Evolutionary conservation across 1,140 invertebrate genomes (phyloP), one percentile per base, ranked within the genome.

Genomic region (Druon quercuslanigerum): DNA sequence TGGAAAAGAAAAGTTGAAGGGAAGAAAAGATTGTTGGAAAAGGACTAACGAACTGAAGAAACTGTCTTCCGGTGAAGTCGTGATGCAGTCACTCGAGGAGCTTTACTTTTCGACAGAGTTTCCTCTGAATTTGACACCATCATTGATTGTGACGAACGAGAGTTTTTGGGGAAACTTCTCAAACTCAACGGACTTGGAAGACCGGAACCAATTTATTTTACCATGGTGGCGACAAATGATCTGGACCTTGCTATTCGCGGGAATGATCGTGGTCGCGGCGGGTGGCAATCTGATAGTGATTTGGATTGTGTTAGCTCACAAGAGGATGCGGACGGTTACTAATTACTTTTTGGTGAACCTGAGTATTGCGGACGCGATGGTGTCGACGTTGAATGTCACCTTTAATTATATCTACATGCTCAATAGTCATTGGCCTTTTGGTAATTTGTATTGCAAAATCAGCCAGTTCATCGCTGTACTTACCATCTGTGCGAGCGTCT

Each of bases 321-420:
- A 96, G 78, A 92, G 97, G 75, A 99, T 99, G 98, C 91, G 97
- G 66, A 98, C 97, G 0, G 97, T 98, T 4, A 99, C 98, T 71
- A 99, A 99, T 91, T 98, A 98, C 87, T 98, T 99, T 89, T 91
- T 99, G 66, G 96, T 98, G n/a, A 99, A 99, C 88, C 91, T 99
- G 60, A 97, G 97, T 76, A 94, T 97, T 20, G 97, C 98, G 16
- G 98, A 99, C 89, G 94, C 97, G 20, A 94, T 98, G 92, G 97
- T 98, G 85, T 97, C 98, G 0, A 95, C 96, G 0, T 92, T 99
- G 75, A 99, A 99, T 89, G 97, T 98, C 79, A 95, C 96, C 78
- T 98, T 98, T 91, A 98, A 98, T 90, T 98, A 97, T 87, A 96
- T 95, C 78, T 98, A 97, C 92, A 97, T 99, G 96, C 91, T 99